Conservation (phyloP, 2,797 vertebrate genomes). For the Urocyon cinereoargenteus region DNA sequence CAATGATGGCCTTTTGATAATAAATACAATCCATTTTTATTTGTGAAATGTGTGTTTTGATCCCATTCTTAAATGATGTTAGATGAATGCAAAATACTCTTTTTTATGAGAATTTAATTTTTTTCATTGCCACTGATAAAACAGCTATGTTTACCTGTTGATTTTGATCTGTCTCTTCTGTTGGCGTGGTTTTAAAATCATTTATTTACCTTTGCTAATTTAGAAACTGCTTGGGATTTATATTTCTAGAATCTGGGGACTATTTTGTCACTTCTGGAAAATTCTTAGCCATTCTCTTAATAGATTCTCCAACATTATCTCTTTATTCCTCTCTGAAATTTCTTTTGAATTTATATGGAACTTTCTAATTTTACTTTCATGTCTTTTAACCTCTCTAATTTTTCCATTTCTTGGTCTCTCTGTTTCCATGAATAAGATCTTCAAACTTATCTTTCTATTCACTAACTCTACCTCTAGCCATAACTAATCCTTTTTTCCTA, state of each 20-base stretch:
- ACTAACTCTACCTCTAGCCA: neutral
- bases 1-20: neutral
- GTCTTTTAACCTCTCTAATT: neutral
- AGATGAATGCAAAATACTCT: neutral
- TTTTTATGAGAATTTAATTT: slow-evolving; percentile 49
- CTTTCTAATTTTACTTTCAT: neutral
- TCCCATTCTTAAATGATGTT: neutral
- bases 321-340: neutral
- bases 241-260: slow-evolving; percentile 1
- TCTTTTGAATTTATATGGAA: neutral
- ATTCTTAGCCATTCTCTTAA: neutral
- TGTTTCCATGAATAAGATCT: slow-evolving; percentile 11
- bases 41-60: slow-evolving; percentile 10
- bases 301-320: neutral
- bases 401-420: neutral
- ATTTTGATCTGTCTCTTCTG: neutral
- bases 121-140: slow-evolving; percentile 9
- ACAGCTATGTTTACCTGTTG: neutral
- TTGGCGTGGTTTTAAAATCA: neutral
- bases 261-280: slow-evolving; percentile 32
- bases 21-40: neutral
- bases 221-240: neutral
- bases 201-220: neutral
- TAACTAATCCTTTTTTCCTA: neutral
- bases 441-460: slow-evolving; percentile 43